phyloP scores from a whole-genome alignment of 2,888 invertebrate genomes.

The Mantis religiosa region DNA sequence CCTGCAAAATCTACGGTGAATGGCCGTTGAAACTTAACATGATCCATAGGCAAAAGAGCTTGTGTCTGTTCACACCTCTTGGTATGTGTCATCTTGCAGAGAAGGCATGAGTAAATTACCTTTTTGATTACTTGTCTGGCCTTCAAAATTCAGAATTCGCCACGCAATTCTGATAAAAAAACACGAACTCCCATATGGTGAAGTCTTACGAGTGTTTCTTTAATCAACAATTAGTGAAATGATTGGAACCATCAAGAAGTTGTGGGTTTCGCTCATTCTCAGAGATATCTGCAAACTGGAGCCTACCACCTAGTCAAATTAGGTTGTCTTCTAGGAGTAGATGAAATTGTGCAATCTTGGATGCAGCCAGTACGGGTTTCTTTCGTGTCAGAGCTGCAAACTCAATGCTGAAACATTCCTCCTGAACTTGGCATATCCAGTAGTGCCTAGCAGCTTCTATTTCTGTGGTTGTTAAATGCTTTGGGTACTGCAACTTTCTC shows the following conservation, averaged over 20 bases:
- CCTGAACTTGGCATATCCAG: not conserved
- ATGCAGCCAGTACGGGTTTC: not conserved
- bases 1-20: too few relatives aligned
- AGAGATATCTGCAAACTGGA: too few relatives aligned
- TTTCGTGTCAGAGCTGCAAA: not conserved
- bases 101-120: too few relatives aligned
- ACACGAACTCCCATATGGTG: not conserved
- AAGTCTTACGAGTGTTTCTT: not conserved
- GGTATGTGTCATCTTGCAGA: too few relatives aligned
- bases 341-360: not conserved
- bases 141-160: not conserved
- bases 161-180: not conserved
- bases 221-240: too few relatives aligned
- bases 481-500: too few relatives aligned
- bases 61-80: too few relatives aligned
- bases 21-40: too few relatives aligned
- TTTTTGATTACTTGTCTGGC: not conserved
- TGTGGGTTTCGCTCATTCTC: too few relatives aligned
- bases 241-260: too few relatives aligned
- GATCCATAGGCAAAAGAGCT: too few relatives aligned
- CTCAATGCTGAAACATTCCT: not conserved
- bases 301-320: not conserved
- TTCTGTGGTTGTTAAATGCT: not conserved
- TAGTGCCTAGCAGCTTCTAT: too few relatives aligned
- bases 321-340: not conserved